phyloP scores from a whole-genome alignment of 2,888 invertebrate genomes.

The Agonopterix arenella region DNA sequence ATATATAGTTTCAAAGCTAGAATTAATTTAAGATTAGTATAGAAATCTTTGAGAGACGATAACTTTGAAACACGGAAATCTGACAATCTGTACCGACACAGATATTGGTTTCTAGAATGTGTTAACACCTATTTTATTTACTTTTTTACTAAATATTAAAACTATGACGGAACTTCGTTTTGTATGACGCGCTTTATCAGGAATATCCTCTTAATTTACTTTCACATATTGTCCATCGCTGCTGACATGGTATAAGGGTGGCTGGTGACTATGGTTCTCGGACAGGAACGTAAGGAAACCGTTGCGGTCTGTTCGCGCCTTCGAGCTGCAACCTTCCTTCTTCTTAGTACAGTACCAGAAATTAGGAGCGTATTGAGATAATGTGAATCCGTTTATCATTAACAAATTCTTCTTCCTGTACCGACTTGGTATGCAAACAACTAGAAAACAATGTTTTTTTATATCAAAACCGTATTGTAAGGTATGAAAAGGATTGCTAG shows the following conservation, averaged over 20 bases:
- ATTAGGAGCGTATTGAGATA: constrained; percentile 31
- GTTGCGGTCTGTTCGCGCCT: constrained; percentile 27
- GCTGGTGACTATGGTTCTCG: constrained; percentile 32
- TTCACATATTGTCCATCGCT: constrained; percentile 25
- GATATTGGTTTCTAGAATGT: no score
- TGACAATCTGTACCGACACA: no score
- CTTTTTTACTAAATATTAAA: no score
- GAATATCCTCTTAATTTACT: neutral
- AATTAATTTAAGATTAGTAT: no score
- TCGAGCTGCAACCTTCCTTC: constrained; percentile 29
- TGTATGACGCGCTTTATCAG: no score
- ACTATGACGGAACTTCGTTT: no score
- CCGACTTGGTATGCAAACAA: constrained; percentile 29
- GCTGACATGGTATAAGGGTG: constrained; percentile 31
- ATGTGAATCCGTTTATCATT: constrained; percentile 44
- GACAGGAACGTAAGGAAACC: constrained; percentile 20
- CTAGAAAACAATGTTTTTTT: constrained; percentile 18
- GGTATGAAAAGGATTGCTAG: no score
- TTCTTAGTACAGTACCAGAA: constrained; percentile 50
- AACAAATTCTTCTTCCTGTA: constrained; percentile 29
- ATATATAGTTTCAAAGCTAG: no score
- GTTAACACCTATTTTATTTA: no score
- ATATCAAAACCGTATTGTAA: no score
- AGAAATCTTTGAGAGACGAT: no score
- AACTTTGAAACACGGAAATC: no score